Conservation (phyloP, 2,113 vertebrate genomes). For the Dasyprocta punctata region DNA sequence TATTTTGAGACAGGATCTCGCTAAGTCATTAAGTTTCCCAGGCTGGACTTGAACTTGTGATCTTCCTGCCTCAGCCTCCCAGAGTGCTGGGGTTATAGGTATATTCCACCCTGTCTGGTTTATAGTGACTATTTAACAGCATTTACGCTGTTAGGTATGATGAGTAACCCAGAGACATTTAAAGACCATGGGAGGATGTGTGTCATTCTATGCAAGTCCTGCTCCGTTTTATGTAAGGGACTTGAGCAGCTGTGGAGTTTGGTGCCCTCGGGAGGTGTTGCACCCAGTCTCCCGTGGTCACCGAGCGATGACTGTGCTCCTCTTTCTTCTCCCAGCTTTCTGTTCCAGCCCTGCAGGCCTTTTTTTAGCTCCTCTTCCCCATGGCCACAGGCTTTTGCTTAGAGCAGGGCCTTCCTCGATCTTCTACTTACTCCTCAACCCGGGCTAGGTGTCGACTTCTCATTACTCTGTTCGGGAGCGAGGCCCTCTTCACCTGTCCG, state of each 20-base stretch:
- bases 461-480: not conserved
- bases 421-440: not conserved
- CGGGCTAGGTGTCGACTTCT: not conserved
- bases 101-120: not conserved
- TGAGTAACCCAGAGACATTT: not conserved
- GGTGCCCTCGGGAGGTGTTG: not conserved
- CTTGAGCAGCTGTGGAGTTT: not conserved
- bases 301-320: not conserved
- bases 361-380: not conserved
- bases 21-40: not conserved
- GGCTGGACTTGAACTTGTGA: not conserved
- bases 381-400: not conserved
- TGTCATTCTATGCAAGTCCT: not conserved
- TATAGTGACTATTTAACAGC: not conserved
- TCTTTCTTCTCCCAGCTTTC: not conserved
- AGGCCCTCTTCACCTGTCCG: not conserved
- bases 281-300: not conserved
- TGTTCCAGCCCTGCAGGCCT: not conserved
- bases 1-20: not conserved
- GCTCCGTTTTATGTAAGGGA: not conserved
- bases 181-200: not conserved
- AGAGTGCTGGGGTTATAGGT: not conserved
- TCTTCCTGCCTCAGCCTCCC: not conserved
- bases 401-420: not conserved
- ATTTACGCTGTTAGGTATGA: not conserved